These are phyloP conservation scores for Craniophora ligustri DNA, from an alignment of 2,888 invertebrate species.

Conservation along the genomic window DNA sequence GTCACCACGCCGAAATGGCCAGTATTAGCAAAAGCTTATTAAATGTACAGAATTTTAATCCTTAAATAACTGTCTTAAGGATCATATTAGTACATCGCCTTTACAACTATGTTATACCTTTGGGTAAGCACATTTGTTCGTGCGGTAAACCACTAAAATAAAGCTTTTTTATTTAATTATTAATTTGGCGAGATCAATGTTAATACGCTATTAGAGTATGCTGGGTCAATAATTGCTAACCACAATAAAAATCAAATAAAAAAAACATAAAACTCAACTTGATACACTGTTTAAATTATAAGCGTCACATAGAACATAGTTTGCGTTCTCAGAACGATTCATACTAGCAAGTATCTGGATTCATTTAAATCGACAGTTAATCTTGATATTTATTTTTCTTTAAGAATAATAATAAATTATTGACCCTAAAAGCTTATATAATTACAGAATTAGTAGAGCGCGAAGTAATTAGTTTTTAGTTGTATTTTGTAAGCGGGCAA, in stretches of 20 bases:
- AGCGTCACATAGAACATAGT: no score
- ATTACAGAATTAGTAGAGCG: slow-evolving; percentile 42
- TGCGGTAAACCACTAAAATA: slow-evolving; percentile 15
- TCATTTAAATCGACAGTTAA: no score
- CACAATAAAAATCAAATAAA: neutral
- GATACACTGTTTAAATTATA: no score
- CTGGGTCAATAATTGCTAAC: slow-evolving; percentile 40
- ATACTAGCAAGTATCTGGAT: no score
- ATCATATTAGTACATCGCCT: slow-evolving; percentile 28
- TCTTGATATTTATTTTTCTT: no score
- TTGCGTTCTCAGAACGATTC: no score
- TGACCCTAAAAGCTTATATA: slow-evolving; percentile 38
- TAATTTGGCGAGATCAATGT: slow-evolving; percentile 2
- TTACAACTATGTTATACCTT: slow-evolving; percentile 25
- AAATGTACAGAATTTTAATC: slow-evolving; percentile 30
- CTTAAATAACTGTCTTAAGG: slow-evolving; percentile 1
- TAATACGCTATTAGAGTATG: slow-evolving; percentile 4
- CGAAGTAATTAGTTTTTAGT: slow-evolving; percentile 28
- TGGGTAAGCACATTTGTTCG: slow-evolving; percentile 25
- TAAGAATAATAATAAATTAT: no score
- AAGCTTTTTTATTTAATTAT: slow-evolving; percentile 14
- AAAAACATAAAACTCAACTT: no score
- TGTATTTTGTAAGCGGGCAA: slow-evolving; percentile 35
- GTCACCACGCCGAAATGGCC: slow-evolving; percentile 28
- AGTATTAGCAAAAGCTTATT: slow-evolving; percentile 35